Evolutionary conservation across 2,113 vertebrate species (phyloP), one percentile per base, ranked within the genome.

Genomic region (Psilopogon haemacephalus): DNA sequence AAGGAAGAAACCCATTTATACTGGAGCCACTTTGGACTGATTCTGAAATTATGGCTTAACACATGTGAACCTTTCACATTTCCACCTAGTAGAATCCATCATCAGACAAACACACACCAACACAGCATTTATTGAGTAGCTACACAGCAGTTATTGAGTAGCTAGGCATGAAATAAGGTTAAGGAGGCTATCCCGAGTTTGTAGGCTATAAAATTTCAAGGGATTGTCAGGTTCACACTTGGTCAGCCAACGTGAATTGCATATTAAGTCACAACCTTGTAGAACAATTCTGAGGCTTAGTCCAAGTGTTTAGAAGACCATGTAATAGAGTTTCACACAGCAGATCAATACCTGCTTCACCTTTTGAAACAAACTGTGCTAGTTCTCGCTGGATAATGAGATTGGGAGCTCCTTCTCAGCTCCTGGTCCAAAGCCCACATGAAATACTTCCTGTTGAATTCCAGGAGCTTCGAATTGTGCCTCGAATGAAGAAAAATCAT

Each of bases 261-360:
- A 79, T 82, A 42, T 71, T 81, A 81, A 92, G 33, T 8, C 30
- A 81, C 52, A 93, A 78, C 2, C 21, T 46, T 32, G 15, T 40
- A 75, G 35, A 69, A 62, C 17, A 77, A 65, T 84, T 68, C 50
- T 37, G 86, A 32, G 23, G 27, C 17, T 62, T 72, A 79, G 50
- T 78, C 67, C 32, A 86, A 82, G 54, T 70, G 50, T 93, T 94
- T 86, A 76, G 70, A 92, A 90, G 55, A 62, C n/a, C 17, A 59
- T 55, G 32, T 67, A 92, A 93, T 55, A 72, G 75, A 55, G 35
- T 90, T 93, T 65, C 70, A 84, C 38, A 50, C 5, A 86, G 44
- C 24, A 94, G 63, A 89, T 93, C 63, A 82, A 70, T 96, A 94
- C 86, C 84, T 73, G 38, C 59, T 76, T 90, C 2, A 0, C 33